A percentile compares a stretch with the other conserved stretches of the same genome.
Conservation (phyloP, 2,888 invertebrate genomes). For the Lasioglossum malachurum region DNA sequence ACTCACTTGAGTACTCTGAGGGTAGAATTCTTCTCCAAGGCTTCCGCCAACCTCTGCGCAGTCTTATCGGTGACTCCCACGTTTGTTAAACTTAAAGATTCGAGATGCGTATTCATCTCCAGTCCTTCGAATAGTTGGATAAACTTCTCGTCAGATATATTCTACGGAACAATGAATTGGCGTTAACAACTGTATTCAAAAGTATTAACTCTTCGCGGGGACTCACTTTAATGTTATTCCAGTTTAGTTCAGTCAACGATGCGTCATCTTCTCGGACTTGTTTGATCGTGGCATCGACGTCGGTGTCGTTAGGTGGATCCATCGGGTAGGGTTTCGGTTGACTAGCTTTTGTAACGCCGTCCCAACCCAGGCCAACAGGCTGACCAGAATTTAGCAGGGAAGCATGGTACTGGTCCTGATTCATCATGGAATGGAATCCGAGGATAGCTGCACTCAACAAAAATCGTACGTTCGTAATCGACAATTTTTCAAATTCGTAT, state of each 20-base stretch:
- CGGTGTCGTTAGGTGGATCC: conserved; percentile 98
- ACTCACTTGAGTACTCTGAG: conserved; percentile 92
- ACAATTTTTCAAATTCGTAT: not conserved
- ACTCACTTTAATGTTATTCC: conserved; percentile 99
- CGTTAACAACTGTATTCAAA: not conserved
- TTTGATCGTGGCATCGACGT: conserved; percentile 96
- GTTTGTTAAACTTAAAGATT: conserved; percentile 96
- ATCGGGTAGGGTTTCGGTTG: conserved; percentile 95
- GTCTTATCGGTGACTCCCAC: conserved; percentile 96
- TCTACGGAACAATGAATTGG: conserved; percentile 87
- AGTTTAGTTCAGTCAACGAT: conserved; percentile 96
- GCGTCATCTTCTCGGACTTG: conserved; percentile 95
- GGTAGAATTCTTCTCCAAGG: conserved; percentile 92
- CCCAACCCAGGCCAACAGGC: conserved; percentile 96
- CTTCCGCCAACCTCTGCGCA: conserved; percentile 92
- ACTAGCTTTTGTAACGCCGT: conserved; percentile 97
- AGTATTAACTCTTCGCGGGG: not conserved
- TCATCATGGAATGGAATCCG: conserved; percentile 99
- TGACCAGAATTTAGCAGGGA: conserved; percentile 97
- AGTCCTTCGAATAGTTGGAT: conserved; percentile 95
- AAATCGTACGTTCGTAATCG: not conserved
- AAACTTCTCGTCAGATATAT: conserved; percentile 98
- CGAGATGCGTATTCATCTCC: conserved; percentile 95
- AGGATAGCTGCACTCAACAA: conserved; percentile 91
- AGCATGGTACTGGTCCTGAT: conserved; percentile 99